Evolutionary conservation across 2,113 vertebrate genomes (phyloP).

Genomic region (Stigmatopora nigra): DNA sequence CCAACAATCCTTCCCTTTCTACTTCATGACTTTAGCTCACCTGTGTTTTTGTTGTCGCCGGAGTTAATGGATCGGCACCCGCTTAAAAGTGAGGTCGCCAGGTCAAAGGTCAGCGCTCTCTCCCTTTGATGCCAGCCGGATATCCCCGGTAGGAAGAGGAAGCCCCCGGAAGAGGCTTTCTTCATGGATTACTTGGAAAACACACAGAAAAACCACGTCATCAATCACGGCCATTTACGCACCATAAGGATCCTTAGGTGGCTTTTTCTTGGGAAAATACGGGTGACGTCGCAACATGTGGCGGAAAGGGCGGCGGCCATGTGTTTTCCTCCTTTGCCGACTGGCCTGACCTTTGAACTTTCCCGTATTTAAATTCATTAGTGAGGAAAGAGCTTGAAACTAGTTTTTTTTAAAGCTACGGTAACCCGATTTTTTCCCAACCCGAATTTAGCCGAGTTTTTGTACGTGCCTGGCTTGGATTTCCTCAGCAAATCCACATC

Average conservation of each 20-base stretch:
- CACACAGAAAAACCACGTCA: conserved; percentile 12
- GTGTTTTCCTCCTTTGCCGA: conserved; percentile 42
- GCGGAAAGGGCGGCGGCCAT: conserved; percentile 10
- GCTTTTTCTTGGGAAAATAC: background rate
- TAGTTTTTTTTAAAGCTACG: background rate
- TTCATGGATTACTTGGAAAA: conserved; percentile 60
- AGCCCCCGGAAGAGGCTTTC: conserved; percentile 59
- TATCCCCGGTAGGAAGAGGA: conserved; percentile 68
- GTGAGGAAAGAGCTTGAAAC: conserved; percentile 8
- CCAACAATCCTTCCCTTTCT: background rate
- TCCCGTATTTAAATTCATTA: conserved; percentile 51
- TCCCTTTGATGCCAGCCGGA: conserved; percentile 66
- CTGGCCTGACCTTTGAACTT: conserved; percentile 33
- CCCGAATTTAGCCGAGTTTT: conserved; percentile 28
- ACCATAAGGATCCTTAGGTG: background rate
- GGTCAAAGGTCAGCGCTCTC: conserved; percentile 45
- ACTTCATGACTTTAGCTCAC: background rate
- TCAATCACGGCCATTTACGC: conserved; percentile 16
- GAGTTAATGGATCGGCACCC: conserved; percentile 60
- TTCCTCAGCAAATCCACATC: too few relatives aligned
- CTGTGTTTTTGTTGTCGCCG: conserved; percentile 35
- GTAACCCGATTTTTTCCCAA: background rate
- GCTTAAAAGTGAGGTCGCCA: conserved; percentile 45
- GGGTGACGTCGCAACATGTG: conserved; percentile 1
- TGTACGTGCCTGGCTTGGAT: background rate